A percentile compares a stretch with the other conserved stretches of the same genome.
Evolutionary conservation across 2,888 invertebrate species (phyloP).

Genomic region (Muscina levida): DNA sequence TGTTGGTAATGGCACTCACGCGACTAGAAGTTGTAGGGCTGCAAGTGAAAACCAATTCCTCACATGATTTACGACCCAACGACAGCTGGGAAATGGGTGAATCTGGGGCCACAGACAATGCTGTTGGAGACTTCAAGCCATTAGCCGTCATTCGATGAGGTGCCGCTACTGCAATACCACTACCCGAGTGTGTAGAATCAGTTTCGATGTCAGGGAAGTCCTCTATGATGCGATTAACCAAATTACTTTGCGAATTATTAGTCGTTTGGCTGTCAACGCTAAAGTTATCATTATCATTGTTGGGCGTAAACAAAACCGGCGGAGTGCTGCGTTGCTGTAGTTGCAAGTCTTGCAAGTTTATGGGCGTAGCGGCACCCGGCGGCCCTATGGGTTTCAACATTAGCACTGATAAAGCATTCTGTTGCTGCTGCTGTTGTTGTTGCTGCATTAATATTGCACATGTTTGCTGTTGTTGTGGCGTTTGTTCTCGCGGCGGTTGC

Average conservation of each 20-base stretch:
- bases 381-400: conserved; percentile 42
- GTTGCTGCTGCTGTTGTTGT: conserved; percentile 38
- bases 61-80: conserved; percentile 77
- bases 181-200: conserved; percentile 79
- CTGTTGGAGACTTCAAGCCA: conserved; percentile 49
- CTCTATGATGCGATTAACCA: conserved; percentile 83
- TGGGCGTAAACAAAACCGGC: conserved; percentile 46
- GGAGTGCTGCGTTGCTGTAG: conserved; percentile 62
- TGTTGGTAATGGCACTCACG: conserved; percentile 67
- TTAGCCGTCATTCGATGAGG: conserved; percentile 17
- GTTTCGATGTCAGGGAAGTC: conserved; percentile 84
- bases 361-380: conserved; percentile 34
- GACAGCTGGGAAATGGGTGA: conserved; percentile 56
- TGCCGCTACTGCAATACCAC: conserved; percentile 70
- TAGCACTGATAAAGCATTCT: conserved; percentile 45
- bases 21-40: conserved; percentile 49
- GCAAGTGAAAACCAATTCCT: conserved; percentile 80
- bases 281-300: conserved; percentile 53
- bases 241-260: conserved; percentile 80
- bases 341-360: conserved; percentile 57
- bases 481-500: conserved; percentile 67
- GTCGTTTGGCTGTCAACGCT: conserved; percentile 63
- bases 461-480: conserved; percentile 50
- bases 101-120: conserved; percentile 57
- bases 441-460: conserved; percentile 32